A percentile compares a stretch with the other conserved stretches of the same genome.
Evolutionary conservation across 2,113 vertebrate genomes (phyloP).

Genomic region (Pimephales promelas): DNA sequence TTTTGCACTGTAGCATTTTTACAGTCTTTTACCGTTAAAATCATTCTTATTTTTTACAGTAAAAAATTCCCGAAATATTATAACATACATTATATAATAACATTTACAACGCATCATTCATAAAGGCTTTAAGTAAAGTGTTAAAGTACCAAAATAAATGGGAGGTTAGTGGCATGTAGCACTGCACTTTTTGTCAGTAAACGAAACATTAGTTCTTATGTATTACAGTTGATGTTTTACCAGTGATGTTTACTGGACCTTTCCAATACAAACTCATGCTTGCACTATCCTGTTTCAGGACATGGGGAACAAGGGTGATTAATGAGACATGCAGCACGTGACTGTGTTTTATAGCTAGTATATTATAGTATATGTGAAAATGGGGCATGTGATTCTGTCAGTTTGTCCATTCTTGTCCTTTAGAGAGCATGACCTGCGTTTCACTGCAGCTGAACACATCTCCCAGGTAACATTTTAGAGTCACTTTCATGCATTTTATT

Average conservation of each 20-base stretch:
- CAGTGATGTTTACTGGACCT: background rate
- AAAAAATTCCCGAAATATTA: too few relatives aligned
- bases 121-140: too few relatives aligned
- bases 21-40: too few relatives aligned
- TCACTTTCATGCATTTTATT: conserved; percentile 52
- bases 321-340: background rate
- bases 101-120: too few relatives aligned
- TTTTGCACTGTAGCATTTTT: too few relatives aligned
- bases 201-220: background rate
- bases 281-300: background rate
- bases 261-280: background rate
- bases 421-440: conserved; percentile 6
- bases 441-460: conserved; percentile 46
- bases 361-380: conserved; percentile 29
- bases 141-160: background rate
- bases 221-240: background rate
- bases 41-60: too few relatives aligned
- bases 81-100: too few relatives aligned
- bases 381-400: conserved; percentile 6
- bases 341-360: background rate
- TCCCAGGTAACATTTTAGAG: conserved; percentile 52
- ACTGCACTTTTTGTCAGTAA: background rate
- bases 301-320: background rate
- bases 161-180: background rate
- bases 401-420: conserved; percentile 11